Evolutionary conservation across 2,888 invertebrate species (phyloP).

Genomic region (Tricholauxania praeusta): DNA sequence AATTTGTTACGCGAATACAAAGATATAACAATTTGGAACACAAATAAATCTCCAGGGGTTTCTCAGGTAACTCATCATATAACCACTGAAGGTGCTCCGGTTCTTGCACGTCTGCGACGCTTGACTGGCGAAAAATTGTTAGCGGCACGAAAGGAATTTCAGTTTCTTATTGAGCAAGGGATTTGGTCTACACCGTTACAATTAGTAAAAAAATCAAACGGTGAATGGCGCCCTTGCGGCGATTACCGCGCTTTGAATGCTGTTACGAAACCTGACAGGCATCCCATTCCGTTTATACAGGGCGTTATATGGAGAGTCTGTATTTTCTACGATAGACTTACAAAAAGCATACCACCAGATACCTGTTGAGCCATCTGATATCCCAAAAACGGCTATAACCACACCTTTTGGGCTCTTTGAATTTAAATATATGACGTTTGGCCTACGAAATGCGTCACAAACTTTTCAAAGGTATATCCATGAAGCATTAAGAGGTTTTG

Average conservation of each 20-base stretch:
- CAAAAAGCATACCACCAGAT: conserved; percentile 45
- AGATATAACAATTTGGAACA: neutral
- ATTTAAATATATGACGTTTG: conserved; percentile 51
- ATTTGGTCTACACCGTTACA: conserved; percentile 65
- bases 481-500: no score
- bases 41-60: neutral
- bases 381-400: conserved; percentile 32
- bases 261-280: no score
- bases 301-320: conserved; percentile 45
- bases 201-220: conserved; percentile 51
- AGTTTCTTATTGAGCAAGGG: conserved; percentile 53
- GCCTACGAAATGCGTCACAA: conserved; percentile 34
- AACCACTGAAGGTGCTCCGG: no score
- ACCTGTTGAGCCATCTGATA: conserved; percentile 48
- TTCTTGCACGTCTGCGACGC: no score
- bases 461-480: conserved; percentile 29
- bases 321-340: conserved; percentile 39
- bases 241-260: conserved; percentile 50
- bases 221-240: conserved; percentile 56
- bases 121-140: no score
- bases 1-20: conserved; percentile 3
- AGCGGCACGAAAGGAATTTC: conserved; percentile 5
- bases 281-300: conserved; percentile 43
- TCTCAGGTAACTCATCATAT: no score
- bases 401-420: conserved; percentile 37